Base-by-base conservation (phyloP, 2,888 invertebrate genomes). In the Oxycera nigricornis region DNA sequence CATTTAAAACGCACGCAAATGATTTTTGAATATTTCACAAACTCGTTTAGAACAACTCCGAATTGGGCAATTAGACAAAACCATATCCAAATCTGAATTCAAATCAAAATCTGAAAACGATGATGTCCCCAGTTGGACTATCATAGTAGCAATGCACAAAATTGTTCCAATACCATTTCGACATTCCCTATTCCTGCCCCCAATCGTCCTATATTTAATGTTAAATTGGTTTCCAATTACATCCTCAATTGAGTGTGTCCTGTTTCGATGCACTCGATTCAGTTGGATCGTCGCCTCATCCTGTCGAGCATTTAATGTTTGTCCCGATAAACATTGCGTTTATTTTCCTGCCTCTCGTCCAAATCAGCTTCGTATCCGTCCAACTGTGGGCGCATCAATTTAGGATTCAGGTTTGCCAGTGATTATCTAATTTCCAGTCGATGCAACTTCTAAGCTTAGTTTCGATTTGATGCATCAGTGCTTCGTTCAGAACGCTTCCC, bases 161-260 rank as follows among this genome's bases (percentile, higher is more conserved):
- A 61, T 30, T 20, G 61, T 17, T 31, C 28, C 28, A 31, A n/a
- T 14, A 46, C 11, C 46, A 46, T 46, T 17, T 17, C 14, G 14
- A 2, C 46, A 3, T 7, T 14, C 6, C 3, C 46, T 7, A 31
- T 28, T 30, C 61, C 1, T 14, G 14, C 59, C 9, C 59, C 4
- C 17, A 31, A 14, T 4, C 52, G 39, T 28, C 50, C 50, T 50
- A 52, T 17, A 52, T 50, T 70, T 52, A 52, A 70, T 68, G 68
- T 52, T 68, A 70, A 70, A 70, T 70, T 70, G 70, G 55, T 70
- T 70, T 70, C 70, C 70, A 70, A 70, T 70, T 70, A 70, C 70
- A 52, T 70, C 52, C 70, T 31, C 70, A 70, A 70, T 70, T 70
- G 68, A 68, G 50, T 68, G 68, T 68, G 55, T 70, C 55, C 55